Evolutionary conservation across 1,140 invertebrate genomes (phyloP), one percentile per base, ranked within the genome.

Genomic region (Thalassaphorura encarpata): DNA sequence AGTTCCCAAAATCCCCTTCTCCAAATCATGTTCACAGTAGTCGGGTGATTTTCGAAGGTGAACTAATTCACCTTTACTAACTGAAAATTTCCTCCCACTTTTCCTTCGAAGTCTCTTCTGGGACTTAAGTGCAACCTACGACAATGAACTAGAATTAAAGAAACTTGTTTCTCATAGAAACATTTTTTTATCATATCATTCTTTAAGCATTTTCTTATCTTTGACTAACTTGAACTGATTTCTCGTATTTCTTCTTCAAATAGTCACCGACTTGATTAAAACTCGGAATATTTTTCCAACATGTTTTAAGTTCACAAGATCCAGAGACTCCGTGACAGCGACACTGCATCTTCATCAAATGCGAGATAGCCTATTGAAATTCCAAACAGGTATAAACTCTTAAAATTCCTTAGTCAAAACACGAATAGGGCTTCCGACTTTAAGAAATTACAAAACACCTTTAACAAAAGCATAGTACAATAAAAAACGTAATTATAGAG

Each of bases 271-370:
- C 74, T 58, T 74, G 68, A n/a, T 73, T 64, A 71, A 81, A 76
- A 58, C 71, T 56, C 11, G 78, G 77, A 59, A 80, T 68, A 23
- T 73, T 75, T 49, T 73, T 72, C 70, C 81, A 83, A 66, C 81
- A 83, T 3, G 81, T 83, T 66, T 80, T 81, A 51, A 82, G 66
- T 62, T 80, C 78, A 64, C 80, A 82, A 1, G 79, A 80, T 3
- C 81, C 80, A 16, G 78, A 80, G 3, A 83, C 78, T 1, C 80
- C 80, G 62, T 82, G 80, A 69, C 78, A 73, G 29, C 81, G 76
- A 66, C 80, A 82, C 61, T 78, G 73, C 63, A 75, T 69, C 61
- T 71, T 70, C 76, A 82, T 81, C 58, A 76, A 66, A 23, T 72
- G 60, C 5, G 66, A 58, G 13, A 75, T 68, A 6, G 71, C 71